These are phyloP conservation scores for Pseudoips prasinana DNA, from an alignment of 2,888 invertebrate genomes.

Conservation along the genomic window DNA sequence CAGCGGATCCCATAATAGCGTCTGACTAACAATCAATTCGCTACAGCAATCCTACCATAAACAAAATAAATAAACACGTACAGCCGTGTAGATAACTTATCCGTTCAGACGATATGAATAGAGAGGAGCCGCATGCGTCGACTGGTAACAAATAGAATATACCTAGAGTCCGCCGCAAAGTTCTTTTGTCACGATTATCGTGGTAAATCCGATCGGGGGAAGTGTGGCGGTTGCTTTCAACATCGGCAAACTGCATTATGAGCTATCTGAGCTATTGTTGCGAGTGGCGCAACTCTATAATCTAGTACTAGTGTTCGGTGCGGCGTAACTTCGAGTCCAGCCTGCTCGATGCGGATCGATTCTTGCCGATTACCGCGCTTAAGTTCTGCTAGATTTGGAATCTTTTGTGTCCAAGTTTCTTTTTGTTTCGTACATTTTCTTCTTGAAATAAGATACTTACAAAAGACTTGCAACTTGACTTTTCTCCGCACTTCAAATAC, in stretches of 20 bases:
- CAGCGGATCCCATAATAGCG: neutral
- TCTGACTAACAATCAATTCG: slow-evolving; percentile 10
- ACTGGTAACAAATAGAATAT: slow-evolving; percentile 52
- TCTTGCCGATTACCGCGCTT: slow-evolving; percentile 24
- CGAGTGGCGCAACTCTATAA: slow-evolving; percentile 54
- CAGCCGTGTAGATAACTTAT: slow-evolving; percentile 52
- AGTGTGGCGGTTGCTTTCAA: slow-evolving; percentile 75
- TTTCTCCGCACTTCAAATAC: too few relatives aligned
- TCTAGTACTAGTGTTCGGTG: slow-evolving; percentile 46
- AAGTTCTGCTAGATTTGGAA: slow-evolving; percentile 19
- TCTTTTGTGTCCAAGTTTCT: slow-evolving; percentile 8
- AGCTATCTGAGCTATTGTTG: slow-evolving; percentile 73
- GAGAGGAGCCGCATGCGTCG: slow-evolving; percentile 52
- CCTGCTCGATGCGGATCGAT: slow-evolving; percentile 19
- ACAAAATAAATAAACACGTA: slow-evolving; percentile 44
- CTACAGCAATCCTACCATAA: slow-evolving; percentile 11
- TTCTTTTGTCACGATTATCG: slow-evolving; percentile 81
- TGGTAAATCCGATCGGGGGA: slow-evolving; percentile 78
- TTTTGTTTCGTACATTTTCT: neutral
- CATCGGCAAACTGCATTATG: slow-evolving; percentile 78
- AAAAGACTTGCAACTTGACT: too few relatives aligned
- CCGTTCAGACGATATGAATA: slow-evolving; percentile 58
- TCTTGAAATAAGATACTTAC: too few relatives aligned
- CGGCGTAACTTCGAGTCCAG: slow-evolving; percentile 38
- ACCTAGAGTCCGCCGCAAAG: slow-evolving; percentile 61